These are phyloP conservation scores for Parotia lawesii DNA, from an alignment of 2,113 vertebrate species.

Conservation along the genomic window DNA sequence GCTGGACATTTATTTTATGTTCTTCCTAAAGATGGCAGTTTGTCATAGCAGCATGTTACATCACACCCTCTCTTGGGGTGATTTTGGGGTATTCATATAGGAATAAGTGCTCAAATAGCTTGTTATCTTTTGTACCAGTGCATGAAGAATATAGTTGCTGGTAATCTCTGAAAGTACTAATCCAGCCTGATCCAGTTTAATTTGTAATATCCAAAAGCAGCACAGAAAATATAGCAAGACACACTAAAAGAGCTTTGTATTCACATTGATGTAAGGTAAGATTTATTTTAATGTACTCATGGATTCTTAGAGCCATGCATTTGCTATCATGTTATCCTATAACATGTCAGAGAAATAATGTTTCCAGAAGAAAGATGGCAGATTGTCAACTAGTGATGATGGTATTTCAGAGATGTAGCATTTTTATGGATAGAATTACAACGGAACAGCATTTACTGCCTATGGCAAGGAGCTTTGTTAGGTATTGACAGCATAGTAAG, in stretches of 20 bases:
- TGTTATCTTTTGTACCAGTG: background rate
- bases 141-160: background rate
- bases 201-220: background rate
- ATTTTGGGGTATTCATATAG: background rate
- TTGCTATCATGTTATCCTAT: background rate
- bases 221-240: background rate
- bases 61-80: background rate
- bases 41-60: background rate
- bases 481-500: background rate
- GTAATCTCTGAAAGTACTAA: constrained; percentile 7
- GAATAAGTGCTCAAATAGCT: background rate
- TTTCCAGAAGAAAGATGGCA: background rate
- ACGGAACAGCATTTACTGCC: background rate
- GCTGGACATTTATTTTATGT: background rate
- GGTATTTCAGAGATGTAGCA: background rate
- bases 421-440: constrained; percentile 18
- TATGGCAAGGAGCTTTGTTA: background rate
- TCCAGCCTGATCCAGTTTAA: background rate
- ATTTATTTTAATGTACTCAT: background rate
- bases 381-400: background rate
- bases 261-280: background rate
- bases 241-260: background rate
- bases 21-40: background rate
- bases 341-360: background rate
- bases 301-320: background rate